Evolutionary conservation across 2,888 invertebrate species (phyloP), one percentile per base, ranked within the genome.

Genomic region (Caenorhabditis japonica): DNA sequence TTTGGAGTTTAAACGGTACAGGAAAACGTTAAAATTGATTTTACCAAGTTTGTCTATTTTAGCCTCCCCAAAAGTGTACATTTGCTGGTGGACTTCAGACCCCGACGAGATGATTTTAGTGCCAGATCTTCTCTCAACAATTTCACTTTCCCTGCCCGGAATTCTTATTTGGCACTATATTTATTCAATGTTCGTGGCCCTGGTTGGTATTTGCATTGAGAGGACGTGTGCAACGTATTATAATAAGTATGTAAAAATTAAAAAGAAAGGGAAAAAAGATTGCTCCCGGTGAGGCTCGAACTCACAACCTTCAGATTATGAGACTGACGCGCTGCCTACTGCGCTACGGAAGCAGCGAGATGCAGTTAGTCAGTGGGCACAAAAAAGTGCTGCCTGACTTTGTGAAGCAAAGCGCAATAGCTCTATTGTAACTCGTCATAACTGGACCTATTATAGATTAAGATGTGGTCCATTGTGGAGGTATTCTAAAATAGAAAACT

Each of bases 291-390:
- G 93, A 93, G 93, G 93, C 92, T 93, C 93, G 93, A 93, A 93
- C 93, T 93, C 93, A 93, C 93, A 93, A 93, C 93, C 93, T 93
- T 93, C 92, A 92, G 92, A 92, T 92, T 92, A 92, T 92, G 92
- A 92, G 92, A 92, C 92, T 92, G 92, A 92, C 92, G 92, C 92
- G 92, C 92, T 93, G 91, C 92, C 92, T 92, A 92, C 92, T 93
- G 92, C 92, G 79, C 81, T 78, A 81, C 74, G 74, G 73, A 78
- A 76, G 78, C 74, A n/a, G n/a, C 23, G 34, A 34, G 36, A 19
- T 7, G 5, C 12, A 5, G 4, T 19, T 12, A 8, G 47, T 7
- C 19, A 4, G 1, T 7, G 5, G 27, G 27, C 38, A 12, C 44
- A 17, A 0, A 56, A 12, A 17, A 34, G 4, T 34, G 12, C 3